Evolutionary conservation across 2,888 invertebrate species (phyloP).

Genomic region (Drosophila bunnanda): DNA sequence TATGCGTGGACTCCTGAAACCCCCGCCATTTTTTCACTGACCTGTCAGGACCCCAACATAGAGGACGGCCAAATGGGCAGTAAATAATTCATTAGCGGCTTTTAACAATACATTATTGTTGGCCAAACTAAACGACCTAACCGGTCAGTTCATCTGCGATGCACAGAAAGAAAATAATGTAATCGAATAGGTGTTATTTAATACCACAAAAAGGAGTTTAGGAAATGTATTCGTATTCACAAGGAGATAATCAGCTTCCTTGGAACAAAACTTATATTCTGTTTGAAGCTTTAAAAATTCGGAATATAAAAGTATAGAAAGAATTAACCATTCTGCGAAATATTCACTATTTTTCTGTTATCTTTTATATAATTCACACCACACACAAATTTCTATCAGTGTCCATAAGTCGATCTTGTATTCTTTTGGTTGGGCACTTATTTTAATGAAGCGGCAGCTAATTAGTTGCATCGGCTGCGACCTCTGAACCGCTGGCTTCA

Average conservation of each 20-base stretch:
- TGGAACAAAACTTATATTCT: no score
- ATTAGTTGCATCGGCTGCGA: conserved; percentile 69
- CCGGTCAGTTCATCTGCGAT: not conserved
- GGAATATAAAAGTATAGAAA: no score
- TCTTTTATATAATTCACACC: not conserved
- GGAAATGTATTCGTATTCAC: not conserved
- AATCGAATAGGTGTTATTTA: not conserved
- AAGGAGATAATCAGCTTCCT: no score
- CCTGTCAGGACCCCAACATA: conserved; percentile 34
- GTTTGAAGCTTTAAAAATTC: no score
- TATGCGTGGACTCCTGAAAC: conserved; percentile 60
- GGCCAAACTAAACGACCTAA: conserved; percentile 45
- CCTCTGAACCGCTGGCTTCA: conserved; percentile 71
- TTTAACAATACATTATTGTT: conserved; percentile 78
- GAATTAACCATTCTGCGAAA: no score
- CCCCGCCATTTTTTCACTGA: conserved; percentile 32
- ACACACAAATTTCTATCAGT: not conserved
- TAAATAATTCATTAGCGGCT: conserved; percentile 82
- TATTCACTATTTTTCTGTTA: no score
- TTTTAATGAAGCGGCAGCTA: conserved; percentile 75
- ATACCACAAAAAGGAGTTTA: not conserved
- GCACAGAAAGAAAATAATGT: not conserved
- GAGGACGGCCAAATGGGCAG: conserved; percentile 64
- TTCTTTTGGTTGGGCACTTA: conserved; percentile 57
- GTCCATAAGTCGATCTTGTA: conserved; percentile 12